Evolutionary conservation across 2,797 vertebrate genomes (phyloP).

Genomic region (Etheostoma nigrum): DNA sequence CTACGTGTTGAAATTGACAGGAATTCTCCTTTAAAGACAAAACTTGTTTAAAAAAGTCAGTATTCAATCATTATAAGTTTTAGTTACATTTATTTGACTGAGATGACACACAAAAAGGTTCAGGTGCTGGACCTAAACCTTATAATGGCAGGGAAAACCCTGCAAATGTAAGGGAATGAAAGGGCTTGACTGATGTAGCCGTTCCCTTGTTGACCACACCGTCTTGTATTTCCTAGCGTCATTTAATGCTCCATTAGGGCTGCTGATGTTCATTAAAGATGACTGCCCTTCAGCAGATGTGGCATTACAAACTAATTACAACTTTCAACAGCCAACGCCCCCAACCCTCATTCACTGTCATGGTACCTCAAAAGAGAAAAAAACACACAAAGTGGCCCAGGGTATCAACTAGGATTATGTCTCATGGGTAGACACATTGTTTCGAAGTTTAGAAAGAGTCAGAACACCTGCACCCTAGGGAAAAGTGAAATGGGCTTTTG

Average conservation of each 20-base stretch:
- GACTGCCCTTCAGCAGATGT: constrained; percentile 77
- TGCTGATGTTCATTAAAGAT: constrained; percentile 80
- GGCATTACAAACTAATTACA: constrained; percentile 78
- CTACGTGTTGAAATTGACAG: too few species aligned
- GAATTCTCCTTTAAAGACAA: too few species aligned
- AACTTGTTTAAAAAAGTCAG: too few species aligned
- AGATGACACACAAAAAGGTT: too few species aligned
- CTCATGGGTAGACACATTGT: constrained; percentile 2
- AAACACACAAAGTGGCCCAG: neutral
- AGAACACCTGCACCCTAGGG: neutral
- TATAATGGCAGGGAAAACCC: too few species aligned
- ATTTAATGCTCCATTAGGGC: constrained; percentile 81
- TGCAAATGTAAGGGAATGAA: constrained; percentile 21
- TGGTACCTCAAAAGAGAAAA: neutral
- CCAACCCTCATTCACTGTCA: constrained; percentile 57
- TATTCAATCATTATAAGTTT: too few species aligned
- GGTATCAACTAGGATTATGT: constrained; percentile 21
- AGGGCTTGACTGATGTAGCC: constrained; percentile 62
- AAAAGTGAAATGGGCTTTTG: constrained; percentile 9
- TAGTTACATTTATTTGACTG: too few species aligned
- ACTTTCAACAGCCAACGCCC: constrained; percentile 62
- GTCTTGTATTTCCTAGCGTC: constrained; percentile 77
- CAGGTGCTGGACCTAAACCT: too few species aligned
- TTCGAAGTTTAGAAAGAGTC: constrained; percentile 20
- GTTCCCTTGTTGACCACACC: constrained; percentile 72